Percentiles rank a stretch among this genome's conserved stretches.
Evolutionary conservation across 1,140 invertebrate genomes (phyloP).

Genomic region (Potamilus streckersoni): DNA sequence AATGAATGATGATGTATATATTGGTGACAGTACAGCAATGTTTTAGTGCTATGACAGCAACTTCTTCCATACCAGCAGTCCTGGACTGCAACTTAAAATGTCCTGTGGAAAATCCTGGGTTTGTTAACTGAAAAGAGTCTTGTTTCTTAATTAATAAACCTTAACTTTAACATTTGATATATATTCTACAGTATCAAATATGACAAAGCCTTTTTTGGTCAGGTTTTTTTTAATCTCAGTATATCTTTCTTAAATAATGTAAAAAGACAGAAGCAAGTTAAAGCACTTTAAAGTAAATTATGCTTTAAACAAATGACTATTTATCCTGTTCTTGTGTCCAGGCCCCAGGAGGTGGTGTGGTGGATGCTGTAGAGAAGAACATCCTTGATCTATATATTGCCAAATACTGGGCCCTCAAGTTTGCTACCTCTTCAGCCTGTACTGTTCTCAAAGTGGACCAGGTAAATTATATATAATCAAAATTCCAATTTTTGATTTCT

Average conservation of each 20-base stretch:
- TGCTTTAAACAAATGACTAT: not conserved
- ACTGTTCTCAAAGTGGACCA: slow-evolving; percentile 96
- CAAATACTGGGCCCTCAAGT: slow-evolving; percentile 95
- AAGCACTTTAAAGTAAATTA: not conserved
- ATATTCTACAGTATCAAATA: too few relatives aligned
- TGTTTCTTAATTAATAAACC: too few relatives aligned
- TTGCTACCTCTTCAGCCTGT: slow-evolving; percentile 91
- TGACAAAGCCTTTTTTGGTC: too few relatives aligned
- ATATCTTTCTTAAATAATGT: not conserved
- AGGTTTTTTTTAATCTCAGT: too few relatives aligned
- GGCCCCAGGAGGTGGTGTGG: slow-evolving; percentile 73
- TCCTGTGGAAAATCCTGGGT: too few relatives aligned
- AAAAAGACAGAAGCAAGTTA: not conserved
- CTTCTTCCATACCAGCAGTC: too few relatives aligned
- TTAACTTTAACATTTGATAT: too few relatives aligned
- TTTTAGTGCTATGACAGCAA: too few relatives aligned
- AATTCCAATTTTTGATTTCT: not conserved
- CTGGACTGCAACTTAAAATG: too few relatives aligned
- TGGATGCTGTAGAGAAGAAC: slow-evolving; percentile 78
- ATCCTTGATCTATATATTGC: slow-evolving; percentile 78
- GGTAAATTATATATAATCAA: slow-evolving; percentile 49
- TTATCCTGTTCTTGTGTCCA: slow-evolving; percentile 30
- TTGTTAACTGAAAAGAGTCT: too few relatives aligned
- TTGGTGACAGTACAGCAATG: too few relatives aligned
- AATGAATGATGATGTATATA: too few relatives aligned